A percentile compares a stretch with the other conserved stretches of the same genome.
Evolutionary conservation across 2,888 invertebrate species (phyloP).

Genomic region (Rhamnusium bicolor): DNA sequence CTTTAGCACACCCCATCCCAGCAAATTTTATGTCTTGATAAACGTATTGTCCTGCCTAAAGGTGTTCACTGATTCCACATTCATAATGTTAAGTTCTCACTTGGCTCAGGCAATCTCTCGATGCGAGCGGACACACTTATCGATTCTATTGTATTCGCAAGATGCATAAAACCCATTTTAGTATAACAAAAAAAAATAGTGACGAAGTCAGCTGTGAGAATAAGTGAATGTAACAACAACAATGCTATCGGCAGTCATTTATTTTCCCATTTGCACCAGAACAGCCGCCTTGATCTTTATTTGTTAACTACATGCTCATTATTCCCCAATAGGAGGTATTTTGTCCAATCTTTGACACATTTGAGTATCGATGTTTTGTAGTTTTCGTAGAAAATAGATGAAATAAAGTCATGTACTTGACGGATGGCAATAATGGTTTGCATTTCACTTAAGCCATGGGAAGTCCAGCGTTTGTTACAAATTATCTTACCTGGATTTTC

Average conservation of each 20-base stretch:
- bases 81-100: slow-evolving; percentile 14
- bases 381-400: slow-evolving; percentile 59
- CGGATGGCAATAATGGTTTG: slow-evolving; percentile 56
- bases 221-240: slow-evolving; percentile 46
- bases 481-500: slow-evolving; percentile 66
- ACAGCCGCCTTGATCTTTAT: slow-evolving; percentile 61
- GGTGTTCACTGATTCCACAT: slow-evolving; percentile 19
- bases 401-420: slow-evolving; percentile 61
- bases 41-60: slow-evolving; percentile 24
- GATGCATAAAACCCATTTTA: slow-evolving; percentile 58
- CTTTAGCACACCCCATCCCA: neutral
- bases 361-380: slow-evolving; percentile 53
- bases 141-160: slow-evolving; percentile 51
- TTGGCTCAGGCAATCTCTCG: slow-evolving; percentile 25
- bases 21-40: slow-evolving; percentile 34
- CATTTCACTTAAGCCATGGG: slow-evolving; percentile 58
- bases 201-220: slow-evolving; percentile 58
- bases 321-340: slow-evolving; percentile 62
- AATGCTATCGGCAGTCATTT: slow-evolving; percentile 62
- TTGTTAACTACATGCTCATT: slow-evolving; percentile 62
- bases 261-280: slow-evolving; percentile 64
- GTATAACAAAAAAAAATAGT: slow-evolving; percentile 55
- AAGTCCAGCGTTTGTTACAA: slow-evolving; percentile 63
- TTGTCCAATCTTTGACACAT: slow-evolving; percentile 44
- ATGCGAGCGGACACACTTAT: slow-evolving; percentile 60